phyloP scores from a whole-genome alignment of 2,888 invertebrate species.

The Eristalis intricaria region DNA sequence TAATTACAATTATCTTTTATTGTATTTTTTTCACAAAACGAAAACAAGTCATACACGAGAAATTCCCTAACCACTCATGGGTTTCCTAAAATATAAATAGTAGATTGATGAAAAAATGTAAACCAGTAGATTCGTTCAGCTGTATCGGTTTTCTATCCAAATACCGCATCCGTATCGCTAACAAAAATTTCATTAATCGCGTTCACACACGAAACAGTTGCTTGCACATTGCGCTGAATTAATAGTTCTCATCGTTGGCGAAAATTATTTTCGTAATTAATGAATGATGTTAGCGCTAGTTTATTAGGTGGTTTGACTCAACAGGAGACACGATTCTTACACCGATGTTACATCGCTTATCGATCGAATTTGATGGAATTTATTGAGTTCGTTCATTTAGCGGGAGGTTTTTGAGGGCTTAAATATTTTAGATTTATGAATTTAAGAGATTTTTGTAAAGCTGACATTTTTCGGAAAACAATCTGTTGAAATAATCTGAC shows the following conservation, averaged over 20 bases:
- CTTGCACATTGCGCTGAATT: constrained; percentile 1
- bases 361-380: neutral
- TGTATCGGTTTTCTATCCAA: constrained; percentile 38
- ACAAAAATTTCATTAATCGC: constrained; percentile 8
- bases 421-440: neutral
- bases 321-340: neutral
- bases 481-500: too few relatives aligned
- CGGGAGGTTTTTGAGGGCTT: too few relatives aligned
- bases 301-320: neutral
- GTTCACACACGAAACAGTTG: constrained; percentile 6
- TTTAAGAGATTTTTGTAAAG: too few relatives aligned
- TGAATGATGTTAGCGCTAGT: constrained; percentile 1
- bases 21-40: neutral
- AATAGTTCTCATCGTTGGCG: neutral
- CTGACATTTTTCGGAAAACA: too few relatives aligned
- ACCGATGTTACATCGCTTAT: neutral
- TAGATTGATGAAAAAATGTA: constrained; percentile 16
- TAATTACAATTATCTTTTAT: neutral
- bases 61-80: constrained; percentile 8
- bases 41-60: constrained; percentile 28
- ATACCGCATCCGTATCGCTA: constrained; percentile 26
- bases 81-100: constrained; percentile 15
- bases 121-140: constrained; percentile 16
- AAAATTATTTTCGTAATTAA: neutral
- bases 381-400: neutral